Evolutionary conservation across 2,113 vertebrate species (phyloP), one percentile per base, ranked within the genome.

Genomic region (Ardeotis arabs): DNA sequence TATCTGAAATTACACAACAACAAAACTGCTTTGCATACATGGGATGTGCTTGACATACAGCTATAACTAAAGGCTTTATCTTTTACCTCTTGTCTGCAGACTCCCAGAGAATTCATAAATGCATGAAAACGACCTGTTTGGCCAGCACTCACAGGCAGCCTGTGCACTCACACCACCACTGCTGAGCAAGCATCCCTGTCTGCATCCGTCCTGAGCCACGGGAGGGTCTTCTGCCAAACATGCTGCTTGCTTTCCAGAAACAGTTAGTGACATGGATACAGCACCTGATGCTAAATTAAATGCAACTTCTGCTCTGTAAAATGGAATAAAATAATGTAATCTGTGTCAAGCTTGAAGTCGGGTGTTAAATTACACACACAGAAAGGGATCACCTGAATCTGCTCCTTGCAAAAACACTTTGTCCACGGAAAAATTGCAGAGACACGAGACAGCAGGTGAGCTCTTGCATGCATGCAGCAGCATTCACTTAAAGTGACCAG

Each of bases 311-410:
- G 6, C 22, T 41, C 60, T 27, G 4, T 64, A 39, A 84, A 62
- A 67, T 4, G 1, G 14, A 66, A 31, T 29, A 25, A 87, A 89
- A 70, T 6, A 4, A 18, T 0, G 6, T 41, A 12, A 49, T 9
- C 33, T 8, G 5, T 6, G 52, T 55, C 6, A 1, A 68, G 8
- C 44, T 64, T 16, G 0, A n/a, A 47, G 31, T 27, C 37, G 50
- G 19, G 35, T 0, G 0, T 37, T 86, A 44, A 59, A 55, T 23
- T n/a, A 44, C 16, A 31, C 3, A 2, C 12, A 15, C 5, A 37
- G 10, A 45, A 82, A 78, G 47, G 8, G 7, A n/a, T 22, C 17
- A 52, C 33, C 49, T 31, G 22, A 72, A 58, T 53, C 28, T 37
- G 10, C 28, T 86, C 67, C n/a, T 74, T 39, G 12, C 5, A 80